Conservation (phyloP, 2,113 vertebrate genomes). For the Taxidea taxus region DNA sequence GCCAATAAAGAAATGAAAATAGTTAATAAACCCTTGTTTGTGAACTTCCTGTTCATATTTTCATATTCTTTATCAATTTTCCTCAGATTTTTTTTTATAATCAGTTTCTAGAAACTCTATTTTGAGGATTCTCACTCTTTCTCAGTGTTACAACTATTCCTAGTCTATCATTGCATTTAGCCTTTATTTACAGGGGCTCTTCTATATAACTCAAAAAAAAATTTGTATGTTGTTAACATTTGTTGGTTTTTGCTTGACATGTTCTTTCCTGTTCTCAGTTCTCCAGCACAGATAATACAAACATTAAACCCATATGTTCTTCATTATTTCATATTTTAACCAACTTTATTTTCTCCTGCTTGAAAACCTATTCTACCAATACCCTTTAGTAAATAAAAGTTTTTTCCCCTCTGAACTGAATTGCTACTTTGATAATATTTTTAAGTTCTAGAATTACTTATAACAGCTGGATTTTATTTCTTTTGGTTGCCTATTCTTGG, state of each 20-base stretch:
- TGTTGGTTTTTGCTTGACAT: neutral
- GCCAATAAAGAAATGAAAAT: neutral
- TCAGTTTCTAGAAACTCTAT: neutral
- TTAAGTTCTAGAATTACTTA: neutral
- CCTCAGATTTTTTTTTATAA: neutral
- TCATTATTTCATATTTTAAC: neutral
- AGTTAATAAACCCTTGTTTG: neutral
- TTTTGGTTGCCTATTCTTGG: neutral
- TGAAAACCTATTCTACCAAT: neutral
- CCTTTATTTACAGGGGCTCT: neutral
- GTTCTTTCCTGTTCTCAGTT: neutral
- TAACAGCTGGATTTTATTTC: neutral
- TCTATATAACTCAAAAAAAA: neutral
- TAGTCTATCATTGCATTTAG: neutral
- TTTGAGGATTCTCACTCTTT: neutral
- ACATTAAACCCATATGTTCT: neutral
- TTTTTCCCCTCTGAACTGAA: neutral
- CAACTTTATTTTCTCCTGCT: neutral
- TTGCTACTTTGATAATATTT: neutral
- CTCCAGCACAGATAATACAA: neutral
- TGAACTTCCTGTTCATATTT: neutral
- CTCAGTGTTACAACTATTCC: neutral
- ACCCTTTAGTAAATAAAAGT: neutral
- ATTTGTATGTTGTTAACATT: neutral
- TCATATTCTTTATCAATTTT: neutral